Evolutionary conservation across 2,888 invertebrate genomes (phyloP).

Genomic region (Drosophila rellima): DNA sequence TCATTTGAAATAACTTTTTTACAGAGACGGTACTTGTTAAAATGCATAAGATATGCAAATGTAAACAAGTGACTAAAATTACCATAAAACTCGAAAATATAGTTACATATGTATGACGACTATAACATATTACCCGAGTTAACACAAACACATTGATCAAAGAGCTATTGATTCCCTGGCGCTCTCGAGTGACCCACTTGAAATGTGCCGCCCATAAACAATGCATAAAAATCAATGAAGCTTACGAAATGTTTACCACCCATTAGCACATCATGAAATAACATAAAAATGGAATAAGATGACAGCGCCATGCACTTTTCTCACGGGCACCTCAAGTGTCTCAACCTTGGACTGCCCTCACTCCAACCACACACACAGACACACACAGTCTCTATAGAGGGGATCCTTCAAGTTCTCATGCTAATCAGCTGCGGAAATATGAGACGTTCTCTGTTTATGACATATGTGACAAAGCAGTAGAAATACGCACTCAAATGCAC

Average conservation of each 20-base stretch:
- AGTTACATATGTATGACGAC: constrained; percentile 23
- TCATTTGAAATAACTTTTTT: neutral
- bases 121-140: constrained; percentile 1
- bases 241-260: constrained; percentile 77
- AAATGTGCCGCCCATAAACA: constrained; percentile 47
- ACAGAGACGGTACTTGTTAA: neutral
- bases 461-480: constrained; percentile 57
- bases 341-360: constrained; percentile 30
- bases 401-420: constrained; percentile 68
- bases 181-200: constrained; percentile 65
- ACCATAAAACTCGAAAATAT: constrained; percentile 1
- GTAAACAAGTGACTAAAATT: constrained; percentile 8
- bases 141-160: constrained; percentile 10
- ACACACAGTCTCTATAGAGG: neutral
- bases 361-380: constrained; percentile 28
- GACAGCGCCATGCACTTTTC: constrained; percentile 48
- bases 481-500: constrained; percentile 41
- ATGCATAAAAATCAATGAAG: constrained; percentile 73
- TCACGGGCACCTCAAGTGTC: constrained; percentile 56
- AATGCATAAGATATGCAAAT: neutral
- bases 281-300: constrained; percentile 18
- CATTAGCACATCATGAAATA: constrained; percentile 70
- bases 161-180: constrained; percentile 5
- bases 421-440: constrained; percentile 72
- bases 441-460: constrained; percentile 54